Evolutionary conservation across 2,888 invertebrate species (phyloP).

Genomic region (Eurytoma californica): DNA sequence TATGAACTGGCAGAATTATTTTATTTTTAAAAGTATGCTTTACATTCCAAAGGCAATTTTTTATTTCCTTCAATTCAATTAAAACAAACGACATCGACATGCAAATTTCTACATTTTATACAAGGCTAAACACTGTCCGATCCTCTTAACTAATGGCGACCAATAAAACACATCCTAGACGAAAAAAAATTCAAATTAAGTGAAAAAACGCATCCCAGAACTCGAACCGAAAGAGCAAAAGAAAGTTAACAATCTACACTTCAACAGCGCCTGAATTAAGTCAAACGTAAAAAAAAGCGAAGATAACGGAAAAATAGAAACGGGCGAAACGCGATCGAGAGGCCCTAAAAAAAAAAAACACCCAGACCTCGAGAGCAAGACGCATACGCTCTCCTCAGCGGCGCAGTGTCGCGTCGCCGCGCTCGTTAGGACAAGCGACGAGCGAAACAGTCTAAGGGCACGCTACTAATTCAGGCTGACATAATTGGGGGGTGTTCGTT

Average conservation of each 20-base stretch:
- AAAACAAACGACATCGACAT: neutral
- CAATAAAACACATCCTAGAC: neutral
- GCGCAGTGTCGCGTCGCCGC: conserved; percentile 33
- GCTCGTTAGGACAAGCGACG: conserved; percentile 66
- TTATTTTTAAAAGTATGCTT: no score
- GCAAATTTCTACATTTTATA: neutral
- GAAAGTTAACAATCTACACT: conserved; percentile 17
- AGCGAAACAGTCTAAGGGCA: conserved; percentile 70
- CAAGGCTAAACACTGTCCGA: conserved; percentile 2
- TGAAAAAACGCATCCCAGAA: neutral
- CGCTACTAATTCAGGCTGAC: conserved; percentile 74
- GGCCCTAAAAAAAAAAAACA: conserved; percentile 24
- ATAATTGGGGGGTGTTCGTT: conserved; percentile 75
- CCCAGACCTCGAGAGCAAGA: neutral
- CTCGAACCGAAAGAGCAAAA: conserved; percentile 3
- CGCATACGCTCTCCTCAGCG: neutral
- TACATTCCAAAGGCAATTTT: no score
- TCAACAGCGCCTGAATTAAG: conserved; percentile 36
- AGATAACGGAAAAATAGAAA: conserved; percentile 1
- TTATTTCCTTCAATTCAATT: no score
- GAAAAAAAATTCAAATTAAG: neutral
- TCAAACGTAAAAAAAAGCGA: conserved; percentile 9
- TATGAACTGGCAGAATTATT: no score
- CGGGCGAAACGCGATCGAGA: conserved; percentile 29
- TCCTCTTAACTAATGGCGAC: conserved; percentile 4